Conservation (phyloP, 2,113 vertebrate species). For the Aptenodytes forsteri region DNA sequence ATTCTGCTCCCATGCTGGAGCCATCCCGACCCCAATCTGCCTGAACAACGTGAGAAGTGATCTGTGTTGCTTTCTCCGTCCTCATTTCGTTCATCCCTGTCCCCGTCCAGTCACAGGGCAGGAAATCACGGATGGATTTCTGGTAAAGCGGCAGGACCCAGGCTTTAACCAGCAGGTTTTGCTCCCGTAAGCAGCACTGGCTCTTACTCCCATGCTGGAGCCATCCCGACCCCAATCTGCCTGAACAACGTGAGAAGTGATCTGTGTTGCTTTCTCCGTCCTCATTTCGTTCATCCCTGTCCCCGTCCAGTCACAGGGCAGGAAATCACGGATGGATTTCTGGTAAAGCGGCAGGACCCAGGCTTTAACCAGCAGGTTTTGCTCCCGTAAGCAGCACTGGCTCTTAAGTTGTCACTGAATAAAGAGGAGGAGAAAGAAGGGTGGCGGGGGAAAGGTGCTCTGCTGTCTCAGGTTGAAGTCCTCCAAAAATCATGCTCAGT, state of each 20-base stretch:
- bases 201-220: not conserved
- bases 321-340: not conserved
- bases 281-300: not conserved
- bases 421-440: not conserved
- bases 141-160: not conserved
- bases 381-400: not conserved
- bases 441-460: not conserved
- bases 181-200: not conserved
- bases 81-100: not conserved
- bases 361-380: not conserved
- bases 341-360: not conserved
- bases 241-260: not conserved
- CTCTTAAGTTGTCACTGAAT: not conserved
- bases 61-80: not conserved
- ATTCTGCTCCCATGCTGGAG: not conserved
- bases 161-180: not conserved
- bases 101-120: not conserved
- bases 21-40: not conserved
- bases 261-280: not conserved
- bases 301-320: not conserved
- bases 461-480: not conserved
- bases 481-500: not conserved
- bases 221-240: not conserved
- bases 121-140: not conserved
- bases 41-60: not conserved